Percentiles rank a stretch among this genome's conserved stretches.
phyloP scores from a whole-genome alignment of 2,888 invertebrate species.

The Ennomos quercinarius region DNA sequence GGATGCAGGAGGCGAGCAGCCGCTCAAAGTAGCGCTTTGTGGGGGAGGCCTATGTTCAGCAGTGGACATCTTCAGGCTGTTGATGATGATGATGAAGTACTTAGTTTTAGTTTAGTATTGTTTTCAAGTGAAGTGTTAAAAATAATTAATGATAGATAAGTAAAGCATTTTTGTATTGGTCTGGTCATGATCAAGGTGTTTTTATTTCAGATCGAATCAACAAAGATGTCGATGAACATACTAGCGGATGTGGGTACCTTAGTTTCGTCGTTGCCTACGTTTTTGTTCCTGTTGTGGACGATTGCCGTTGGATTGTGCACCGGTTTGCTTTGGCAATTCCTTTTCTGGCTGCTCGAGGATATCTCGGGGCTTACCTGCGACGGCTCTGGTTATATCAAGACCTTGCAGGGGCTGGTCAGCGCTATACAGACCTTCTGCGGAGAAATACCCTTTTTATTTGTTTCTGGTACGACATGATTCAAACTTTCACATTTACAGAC shows the following conservation, averaged over 20 bases:
- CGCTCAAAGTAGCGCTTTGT: no score
- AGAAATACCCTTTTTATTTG: slow-evolving; percentile 94
- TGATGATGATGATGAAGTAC: no score
- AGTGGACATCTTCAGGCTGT: no score
- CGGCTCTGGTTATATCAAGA: slow-evolving; percentile 87
- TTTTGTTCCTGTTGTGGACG: slow-evolving; percentile 92
- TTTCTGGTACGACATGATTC: slow-evolving; percentile 85
- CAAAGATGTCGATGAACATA: slow-evolving; percentile 88
- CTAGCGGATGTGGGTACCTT: slow-evolving; percentile 88
- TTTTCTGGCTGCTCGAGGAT: slow-evolving; percentile 94
- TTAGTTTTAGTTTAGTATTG: no score
- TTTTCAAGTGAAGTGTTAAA: no score
- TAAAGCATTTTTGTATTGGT: no score
- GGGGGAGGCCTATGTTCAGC: no score
- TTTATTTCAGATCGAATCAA: slow-evolving; percentile 85
- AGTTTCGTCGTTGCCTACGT: slow-evolving; percentile 87
- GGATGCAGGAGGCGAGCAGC: no score
- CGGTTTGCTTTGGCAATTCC: slow-evolving; percentile 94
- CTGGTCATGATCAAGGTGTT: not conserved
- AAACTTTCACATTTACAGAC: no score
- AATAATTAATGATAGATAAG: no score
- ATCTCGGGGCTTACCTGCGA: slow-evolving; percentile 82
- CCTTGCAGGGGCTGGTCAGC: slow-evolving; percentile 90
- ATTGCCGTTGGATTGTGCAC: slow-evolving; percentile 93
- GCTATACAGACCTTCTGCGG: slow-evolving; percentile 93